Percentiles rank a stretch among this genome's conserved stretches.
Evolutionary conservation across 2,797 vertebrate species (phyloP).

Genomic region (Cichlasoma orientale): DNA sequence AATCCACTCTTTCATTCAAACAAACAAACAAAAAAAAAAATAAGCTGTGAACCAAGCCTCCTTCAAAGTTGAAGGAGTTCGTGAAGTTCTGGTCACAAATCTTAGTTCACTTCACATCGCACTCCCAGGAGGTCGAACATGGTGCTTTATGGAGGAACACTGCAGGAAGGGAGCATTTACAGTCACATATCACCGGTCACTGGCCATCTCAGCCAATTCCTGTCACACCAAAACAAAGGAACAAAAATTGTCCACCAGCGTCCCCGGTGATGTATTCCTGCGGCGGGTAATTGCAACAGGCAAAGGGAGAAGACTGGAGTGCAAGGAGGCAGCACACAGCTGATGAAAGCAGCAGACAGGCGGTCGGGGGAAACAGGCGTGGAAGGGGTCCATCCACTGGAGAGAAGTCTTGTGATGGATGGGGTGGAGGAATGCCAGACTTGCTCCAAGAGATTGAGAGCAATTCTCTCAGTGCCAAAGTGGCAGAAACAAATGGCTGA

Average conservation of each 20-base stretch:
- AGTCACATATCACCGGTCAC: slow-evolving; percentile 29
- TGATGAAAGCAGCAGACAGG: slow-evolving; percentile 42
- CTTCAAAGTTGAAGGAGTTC: slow-evolving; percentile 29
- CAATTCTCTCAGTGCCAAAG: slow-evolving; percentile 65
- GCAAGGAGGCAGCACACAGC: slow-evolving; percentile 36
- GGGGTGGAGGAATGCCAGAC: slow-evolving; percentile 59
- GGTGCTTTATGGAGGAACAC: slow-evolving; percentile 35
- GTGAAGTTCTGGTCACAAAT: slow-evolving; percentile 36
- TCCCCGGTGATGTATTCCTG: slow-evolving; percentile 55
- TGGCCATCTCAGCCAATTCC: slow-evolving; percentile 34
- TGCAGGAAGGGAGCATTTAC: slow-evolving; percentile 10
- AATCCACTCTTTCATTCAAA: slow-evolving; percentile 16
- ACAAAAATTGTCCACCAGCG: slow-evolving; percentile 33
- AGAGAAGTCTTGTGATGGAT: slow-evolving; percentile 70
- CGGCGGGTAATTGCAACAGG: slow-evolving; percentile 65
- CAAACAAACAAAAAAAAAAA: not conserved
- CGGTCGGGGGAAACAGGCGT: slow-evolving; percentile 26
- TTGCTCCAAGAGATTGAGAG: slow-evolving; percentile 67
- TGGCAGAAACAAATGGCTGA: slow-evolving; percentile 74
- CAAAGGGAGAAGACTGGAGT: slow-evolving; percentile 39
- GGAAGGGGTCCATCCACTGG: slow-evolving; percentile 63
- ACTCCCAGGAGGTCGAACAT: slow-evolving; percentile 29
- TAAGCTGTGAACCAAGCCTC: not conserved
- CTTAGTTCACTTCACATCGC: slow-evolving; percentile 3
- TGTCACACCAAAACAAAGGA: slow-evolving; percentile 36